Base-by-base conservation (phyloP, 30 jellyfish, hydroid and myxozoan species). In the Sanderia malayensis region DNA sequence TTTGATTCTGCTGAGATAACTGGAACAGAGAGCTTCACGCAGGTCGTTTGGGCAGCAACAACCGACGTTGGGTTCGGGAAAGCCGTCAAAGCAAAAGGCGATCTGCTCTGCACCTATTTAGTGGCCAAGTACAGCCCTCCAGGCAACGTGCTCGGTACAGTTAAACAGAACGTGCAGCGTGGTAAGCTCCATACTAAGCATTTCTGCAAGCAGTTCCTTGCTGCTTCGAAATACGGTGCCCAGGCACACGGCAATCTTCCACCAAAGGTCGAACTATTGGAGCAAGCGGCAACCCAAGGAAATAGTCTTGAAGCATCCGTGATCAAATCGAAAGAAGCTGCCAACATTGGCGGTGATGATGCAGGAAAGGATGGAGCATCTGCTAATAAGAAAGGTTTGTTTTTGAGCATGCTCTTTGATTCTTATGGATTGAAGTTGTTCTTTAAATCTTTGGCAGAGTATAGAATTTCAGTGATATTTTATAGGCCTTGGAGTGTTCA, bases 341-440 rank as follows among this genome's bases (percentile, higher is more conserved):
- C 62, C 13, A 69, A 61, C 1, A 74, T 86, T 22, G 94, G 94
- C 4, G 94, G 94, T 0, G 94, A 82, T 34, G 69, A 61, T 31
- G 76, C 94, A 27, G 95, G 83, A n/a, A 81, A 65, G 11, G 95
- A 83, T 60, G 95, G 89, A 0, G 86, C 95, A 0, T 65, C 95
- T 6, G 70, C 25, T 6, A 85, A 85, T 68, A 85, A 86, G 32
- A 76, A 67, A 59, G 95, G 95, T 76, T 0, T 70, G n/a, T n/a
- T n/a, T n/a, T n/a, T n/a, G n/a, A n/a, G n/a, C n/a, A n/a, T n/a
- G n/a, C n/a, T n/a, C n/a, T n/a, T n/a, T n/a, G n/a, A n/a, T n/a
- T n/a, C n/a, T n/a, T n/a, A n/a, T n/a, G n/a, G n/a, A n/a, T n/a
- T n/a, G n/a, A n/a, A n/a, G n/a, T n/a, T n/a, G n/a, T n/a, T n/a